Conservation (phyloP, 2,797 vertebrate genomes). For the Gobio occitaniae region DNA sequence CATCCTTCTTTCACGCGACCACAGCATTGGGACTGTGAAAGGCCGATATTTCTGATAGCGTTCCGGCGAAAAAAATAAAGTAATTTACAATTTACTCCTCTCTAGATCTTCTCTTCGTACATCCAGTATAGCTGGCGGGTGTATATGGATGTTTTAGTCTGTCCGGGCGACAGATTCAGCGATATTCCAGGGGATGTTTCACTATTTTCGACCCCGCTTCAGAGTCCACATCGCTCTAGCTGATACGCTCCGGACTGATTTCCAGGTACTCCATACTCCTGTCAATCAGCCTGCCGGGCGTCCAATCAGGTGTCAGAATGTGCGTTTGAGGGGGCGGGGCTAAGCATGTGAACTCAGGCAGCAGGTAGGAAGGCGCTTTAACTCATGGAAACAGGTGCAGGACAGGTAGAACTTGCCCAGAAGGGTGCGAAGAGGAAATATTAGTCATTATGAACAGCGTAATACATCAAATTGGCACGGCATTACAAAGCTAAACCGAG, state of each 20-base stretch:
- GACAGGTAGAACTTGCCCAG: slow-evolving; percentile 57
- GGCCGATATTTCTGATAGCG: slow-evolving; percentile 70
- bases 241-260: slow-evolving; percentile 72
- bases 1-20: slow-evolving; percentile 72
- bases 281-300: slow-evolving; percentile 61
- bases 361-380: slow-evolving; percentile 70
- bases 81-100: slow-evolving; percentile 54
- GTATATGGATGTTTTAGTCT: neutral
- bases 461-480: neutral
- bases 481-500: neutral
- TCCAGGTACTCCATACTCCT: slow-evolving; percentile 79
- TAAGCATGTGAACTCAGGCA: slow-evolving; percentile 55
- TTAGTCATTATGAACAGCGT: slow-evolving; percentile 7
- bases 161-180: slow-evolving; percentile 33
- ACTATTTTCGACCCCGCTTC: slow-evolving; percentile 69
- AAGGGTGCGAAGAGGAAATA: neutral
- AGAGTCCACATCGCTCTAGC: slow-evolving; percentile 77
- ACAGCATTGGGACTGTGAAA: slow-evolving; percentile 66
- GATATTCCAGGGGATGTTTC: slow-evolving; percentile 60
- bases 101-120: slow-evolving; percentile 26
- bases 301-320: slow-evolving; percentile 74
- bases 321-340: slow-evolving; percentile 66
- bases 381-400: slow-evolving; percentile 75
- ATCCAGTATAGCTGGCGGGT: neutral
- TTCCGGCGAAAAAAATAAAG: slow-evolving; percentile 62